phyloP scores from a whole-genome alignment of 1,140 invertebrate genomes.

The Laupala kohalensis region DNA sequence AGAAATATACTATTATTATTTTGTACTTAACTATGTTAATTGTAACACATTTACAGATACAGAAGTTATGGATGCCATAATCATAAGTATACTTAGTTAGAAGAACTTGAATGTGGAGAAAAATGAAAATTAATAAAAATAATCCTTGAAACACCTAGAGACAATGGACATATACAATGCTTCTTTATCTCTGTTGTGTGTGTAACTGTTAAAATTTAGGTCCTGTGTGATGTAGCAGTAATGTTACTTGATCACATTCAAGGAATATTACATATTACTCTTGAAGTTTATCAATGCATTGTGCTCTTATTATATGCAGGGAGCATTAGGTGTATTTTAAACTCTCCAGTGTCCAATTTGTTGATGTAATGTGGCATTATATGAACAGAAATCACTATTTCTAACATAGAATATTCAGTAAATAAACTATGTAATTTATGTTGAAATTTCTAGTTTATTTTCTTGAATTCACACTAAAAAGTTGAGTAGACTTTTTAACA shows the following conservation, averaged over 20 bases:
- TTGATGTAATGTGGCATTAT: neutral
- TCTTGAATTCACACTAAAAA: neutral
- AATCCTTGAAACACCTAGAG: neutral
- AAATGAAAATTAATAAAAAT: neutral
- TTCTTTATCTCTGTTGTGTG: neutral
- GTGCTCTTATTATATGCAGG: neutral
- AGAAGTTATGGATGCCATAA: neutral
- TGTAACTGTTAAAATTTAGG: neutral
- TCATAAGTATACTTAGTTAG: neutral
- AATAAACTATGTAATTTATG: neutral
- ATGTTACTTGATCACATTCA: neutral
- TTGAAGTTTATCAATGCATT: neutral
- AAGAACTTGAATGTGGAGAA: neutral
- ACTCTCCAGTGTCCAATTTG: neutral
- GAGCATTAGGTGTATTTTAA: neutral
- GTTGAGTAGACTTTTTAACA: neutral
- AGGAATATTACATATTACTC: neutral
- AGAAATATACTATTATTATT: neutral
- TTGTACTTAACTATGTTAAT: neutral
- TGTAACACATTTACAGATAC: neutral
- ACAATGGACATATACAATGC: neutral
- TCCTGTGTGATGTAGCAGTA: neutral
- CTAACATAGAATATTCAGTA: neutral
- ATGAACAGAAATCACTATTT: neutral
- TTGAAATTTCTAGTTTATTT: neutral